Evolutionary conservation across 2,113 vertebrate species (phyloP).

Genomic region (Enhydra lutris): DNA sequence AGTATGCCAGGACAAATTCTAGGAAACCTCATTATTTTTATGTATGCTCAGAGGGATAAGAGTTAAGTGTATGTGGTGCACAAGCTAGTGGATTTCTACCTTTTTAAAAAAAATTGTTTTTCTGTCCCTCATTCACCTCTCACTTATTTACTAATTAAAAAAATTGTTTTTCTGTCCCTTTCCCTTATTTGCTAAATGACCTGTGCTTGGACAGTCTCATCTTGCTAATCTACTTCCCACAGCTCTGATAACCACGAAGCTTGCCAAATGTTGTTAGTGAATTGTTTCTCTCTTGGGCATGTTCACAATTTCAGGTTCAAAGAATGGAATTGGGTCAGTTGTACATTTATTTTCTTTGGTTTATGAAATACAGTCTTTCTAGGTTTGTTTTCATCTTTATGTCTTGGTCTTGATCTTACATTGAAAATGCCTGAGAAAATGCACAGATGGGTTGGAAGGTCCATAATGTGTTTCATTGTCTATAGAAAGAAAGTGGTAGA

Average conservation of each 20-base stretch:
- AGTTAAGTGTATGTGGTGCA: not conserved
- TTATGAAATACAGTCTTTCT: not conserved
- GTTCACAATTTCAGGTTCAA: not conserved
- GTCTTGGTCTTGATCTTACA: constrained; percentile 11
- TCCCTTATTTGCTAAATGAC: not conserved
- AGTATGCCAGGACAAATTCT: not conserved
- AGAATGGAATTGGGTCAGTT: not conserved
- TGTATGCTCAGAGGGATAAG: not conserved
- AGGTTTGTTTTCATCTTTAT: constrained; percentile 23
- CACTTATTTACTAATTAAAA: not conserved
- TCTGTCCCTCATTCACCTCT: not conserved
- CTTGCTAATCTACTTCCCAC: not conserved
- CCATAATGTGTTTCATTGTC: not conserved
- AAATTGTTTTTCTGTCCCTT: not conserved
- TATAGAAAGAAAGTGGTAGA: not conserved
- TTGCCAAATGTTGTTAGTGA: not conserved
- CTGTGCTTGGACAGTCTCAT: not conserved
- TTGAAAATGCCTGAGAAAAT: constrained; percentile 1
- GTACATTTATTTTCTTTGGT: not conserved
- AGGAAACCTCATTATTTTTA: not conserved
- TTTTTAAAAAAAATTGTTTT: not conserved
- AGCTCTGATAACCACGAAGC: not conserved
- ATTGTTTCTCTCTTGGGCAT: not conserved
- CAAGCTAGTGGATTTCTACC: not conserved
- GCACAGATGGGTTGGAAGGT: not conserved